Base-by-base conservation (phyloP, 2,113 vertebrate species). In the Zingel zingel region DNA sequence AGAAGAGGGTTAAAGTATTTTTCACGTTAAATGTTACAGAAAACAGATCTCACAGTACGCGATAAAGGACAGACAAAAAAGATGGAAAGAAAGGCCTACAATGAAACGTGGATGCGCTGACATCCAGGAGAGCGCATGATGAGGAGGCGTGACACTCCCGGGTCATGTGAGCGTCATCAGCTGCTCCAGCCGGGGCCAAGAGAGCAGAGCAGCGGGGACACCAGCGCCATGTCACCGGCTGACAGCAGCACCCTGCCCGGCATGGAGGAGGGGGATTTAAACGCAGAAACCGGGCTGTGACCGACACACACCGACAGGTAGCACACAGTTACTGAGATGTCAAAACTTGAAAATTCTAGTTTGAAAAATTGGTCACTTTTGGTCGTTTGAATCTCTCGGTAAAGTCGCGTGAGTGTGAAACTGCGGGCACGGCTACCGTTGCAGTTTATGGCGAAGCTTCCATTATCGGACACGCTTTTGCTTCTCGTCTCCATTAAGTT, bases 101-200 rank as follows among this genome's bases (percentile, higher is more conserved):
- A 8, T 7, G 12, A 56, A 47, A 1, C 0, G 57, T 51, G 56
- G 39, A 33, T 27, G 6, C n/a, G 0, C 14, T 12, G 58, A 30
- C 58, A 39, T 64, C 15, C 71, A 74, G 51, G n/a, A 12, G 5
- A 12, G 77, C 77, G 82, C 87, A 66, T 87, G 90, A 86, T 19
- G 65, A 16, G 81, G 77, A 74, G 90, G 91, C 89, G 92, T 83
- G 91, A 72, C 89, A 1, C 30, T n/a, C 16, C 1, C 39, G 53
- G 88, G 88, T 94, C 93, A 94, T 88, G 84, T 93, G 93, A 95
- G 91, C 88, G 85, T 88, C 83, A 86, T 76, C 82, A 64, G 79
- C 62, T 48, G 81, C 79, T 73, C 11, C 1, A 54, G 21, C 8
- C 1, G 50, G 21, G 54, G 65, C 63, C 65, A 54, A 54, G 48